Evolutionary conservation across 2,888 invertebrate species (phyloP), one percentile per base, ranked within the genome.

Genomic region (Torymus tubicola): DNA sequence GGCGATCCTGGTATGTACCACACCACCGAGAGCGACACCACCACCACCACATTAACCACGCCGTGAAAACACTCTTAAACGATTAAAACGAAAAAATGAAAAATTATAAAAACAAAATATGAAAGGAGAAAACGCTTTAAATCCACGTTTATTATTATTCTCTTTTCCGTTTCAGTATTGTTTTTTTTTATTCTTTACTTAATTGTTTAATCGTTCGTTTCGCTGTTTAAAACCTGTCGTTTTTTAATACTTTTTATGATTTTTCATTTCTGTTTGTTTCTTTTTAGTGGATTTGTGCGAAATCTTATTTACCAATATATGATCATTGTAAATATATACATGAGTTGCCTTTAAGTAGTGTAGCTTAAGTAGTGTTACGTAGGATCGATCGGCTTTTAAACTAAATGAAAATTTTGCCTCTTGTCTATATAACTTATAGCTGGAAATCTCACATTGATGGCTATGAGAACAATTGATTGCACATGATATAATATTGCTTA

Each of bases 1-100:
- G 96, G 92, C 92, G 92, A 92, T 90, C 90, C 91, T 89, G 90
- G 91, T 93, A 90, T 92, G 90, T 91, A 91, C 90, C 87, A 90
- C 85, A 42, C 42, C 42, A 42, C 42, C 42, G 42, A 42, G 88
- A 90, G 88, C 89, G 88, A 89, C 84, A 88, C 74, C 42, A 75
- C 64, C 24, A 64, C 50, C 70, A 57, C 16, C n/a, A 60, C 60
- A 11, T n/a, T 11, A 53, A 68, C 75, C 70, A 71, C 63, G 18
- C 76, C 80, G 61, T 24, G 42, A 76, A 80, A 53, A 80, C 69
- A 42, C 42, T 42, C 42, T 42, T 42, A 42, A 42, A 42, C 42
- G 42, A 42, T 42, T 53, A 52, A 70, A 81, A 65, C 53, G 13
- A 21, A 65, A 57, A 69, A 50, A 71, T 42, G 42, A 50, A 61